phyloP scores from a whole-genome alignment of 2,797 vertebrate genomes.

The Chaenodraco wilsoni region DNA sequence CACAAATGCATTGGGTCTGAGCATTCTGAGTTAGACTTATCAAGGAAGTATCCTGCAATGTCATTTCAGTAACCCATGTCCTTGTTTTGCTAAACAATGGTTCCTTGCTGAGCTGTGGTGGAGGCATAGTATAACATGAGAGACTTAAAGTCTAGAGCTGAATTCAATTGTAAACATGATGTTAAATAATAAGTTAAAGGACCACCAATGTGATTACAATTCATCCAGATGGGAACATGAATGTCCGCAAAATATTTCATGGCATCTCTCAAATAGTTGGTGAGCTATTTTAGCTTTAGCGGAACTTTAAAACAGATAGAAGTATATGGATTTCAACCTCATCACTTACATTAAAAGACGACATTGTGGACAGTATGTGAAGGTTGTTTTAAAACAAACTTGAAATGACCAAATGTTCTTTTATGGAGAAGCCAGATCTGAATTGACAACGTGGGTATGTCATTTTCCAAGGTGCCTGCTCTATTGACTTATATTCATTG shows the following conservation, averaged over 20 bases:
- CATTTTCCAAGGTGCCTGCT: slow-evolving; percentile 18
- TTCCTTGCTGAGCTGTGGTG: slow-evolving; percentile 11
- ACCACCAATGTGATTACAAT: no score
- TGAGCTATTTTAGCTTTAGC: neutral
- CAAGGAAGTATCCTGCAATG: slow-evolving; percentile 17
- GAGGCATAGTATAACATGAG: neutral
- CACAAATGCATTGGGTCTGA: neutral
- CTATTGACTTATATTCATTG: slow-evolving; percentile 36
- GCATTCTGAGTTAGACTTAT: neutral
- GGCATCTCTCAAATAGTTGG: neutral
- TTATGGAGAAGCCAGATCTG: neutral
- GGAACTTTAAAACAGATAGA: neutral
- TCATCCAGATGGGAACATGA: neutral
- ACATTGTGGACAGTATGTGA: neutral
- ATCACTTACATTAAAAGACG: neutral
- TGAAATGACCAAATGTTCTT: no score
- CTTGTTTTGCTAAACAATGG: slow-evolving; percentile 28
- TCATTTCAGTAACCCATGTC: neutral
- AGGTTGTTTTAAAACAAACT: neutral
- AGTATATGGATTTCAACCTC: neutral
- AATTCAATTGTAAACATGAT: no score
- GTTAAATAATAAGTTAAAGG: neutral
- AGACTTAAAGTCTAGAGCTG: no score
- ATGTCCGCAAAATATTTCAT: neutral
- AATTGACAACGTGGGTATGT: neutral